Percentiles rank a stretch among this genome's conserved stretches.
Conservation (phyloP, 2,797 vertebrate genomes). For the Mus caroli region DNA sequence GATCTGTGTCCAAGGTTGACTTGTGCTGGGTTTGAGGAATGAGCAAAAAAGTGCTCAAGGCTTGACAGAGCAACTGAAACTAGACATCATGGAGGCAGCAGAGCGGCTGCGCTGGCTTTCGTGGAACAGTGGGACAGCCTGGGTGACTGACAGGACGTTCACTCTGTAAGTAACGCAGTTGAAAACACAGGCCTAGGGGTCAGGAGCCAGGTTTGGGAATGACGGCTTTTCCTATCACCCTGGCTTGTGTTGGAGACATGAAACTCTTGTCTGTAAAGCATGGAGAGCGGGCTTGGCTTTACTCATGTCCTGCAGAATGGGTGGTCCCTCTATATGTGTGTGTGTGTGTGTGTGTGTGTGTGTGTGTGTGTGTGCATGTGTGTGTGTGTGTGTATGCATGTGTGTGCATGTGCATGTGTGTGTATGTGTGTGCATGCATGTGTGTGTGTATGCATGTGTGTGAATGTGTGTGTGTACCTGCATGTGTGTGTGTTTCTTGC, state of each 20-base stretch:
- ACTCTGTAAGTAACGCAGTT: not conserved
- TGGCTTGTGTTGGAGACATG: not conserved
- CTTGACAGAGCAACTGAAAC: not conserved
- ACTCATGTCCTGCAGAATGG: rapidly evolving
- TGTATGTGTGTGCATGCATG: no score
- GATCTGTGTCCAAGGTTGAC: not conserved
- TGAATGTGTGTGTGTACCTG: no score
- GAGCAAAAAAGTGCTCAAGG: not conserved
- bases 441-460: no score
- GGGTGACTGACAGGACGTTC: no score
- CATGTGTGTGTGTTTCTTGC: not conserved
- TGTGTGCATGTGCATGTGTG: no score
- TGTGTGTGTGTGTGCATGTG: no score
- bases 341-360: no score
- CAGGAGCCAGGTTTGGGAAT: not conserved
- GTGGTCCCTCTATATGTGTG: no score
- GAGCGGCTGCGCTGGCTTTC: not conserved
- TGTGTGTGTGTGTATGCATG: no score
- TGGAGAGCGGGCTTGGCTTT: not conserved
- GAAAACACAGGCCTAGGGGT: not conserved
- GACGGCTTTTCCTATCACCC: no score
- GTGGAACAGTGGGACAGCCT: not conserved
- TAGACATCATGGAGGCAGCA: not conserved
- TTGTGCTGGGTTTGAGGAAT: not conserved
- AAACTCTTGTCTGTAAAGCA: not conserved